These are phyloP conservation scores for Bos taurus DNA, from an alignment of 2,113 vertebrate species.

Conservation along the genomic window DNA sequence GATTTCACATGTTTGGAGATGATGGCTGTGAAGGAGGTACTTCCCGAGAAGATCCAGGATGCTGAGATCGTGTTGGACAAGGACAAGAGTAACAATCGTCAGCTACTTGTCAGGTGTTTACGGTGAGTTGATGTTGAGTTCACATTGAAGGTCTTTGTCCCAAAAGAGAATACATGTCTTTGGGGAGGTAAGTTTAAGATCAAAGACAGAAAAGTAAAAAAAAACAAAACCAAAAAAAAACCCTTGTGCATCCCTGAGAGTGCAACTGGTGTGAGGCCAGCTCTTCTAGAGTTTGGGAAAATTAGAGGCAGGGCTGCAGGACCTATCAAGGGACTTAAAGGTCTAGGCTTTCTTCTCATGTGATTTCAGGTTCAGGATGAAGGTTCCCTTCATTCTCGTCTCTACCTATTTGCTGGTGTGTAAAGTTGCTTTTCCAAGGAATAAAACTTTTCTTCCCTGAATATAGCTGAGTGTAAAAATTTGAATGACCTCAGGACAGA, in stretches of 20 bases:
- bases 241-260: not conserved
- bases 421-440: not conserved
- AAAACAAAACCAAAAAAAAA: not conserved
- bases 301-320: not conserved
- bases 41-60: accelerated
- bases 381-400: not conserved
- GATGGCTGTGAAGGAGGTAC: not conserved
- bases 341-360: not conserved
- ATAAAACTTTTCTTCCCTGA: not conserved
- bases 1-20: accelerated
- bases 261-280: not conserved
- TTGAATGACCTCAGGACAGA: not conserved
- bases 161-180: not conserved
- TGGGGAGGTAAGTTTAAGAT: not conserved
- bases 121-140: not conserved
- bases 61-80: accelerated
- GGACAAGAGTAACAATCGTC: accelerated
- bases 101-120: accelerated
- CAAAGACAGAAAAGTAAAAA: not conserved
- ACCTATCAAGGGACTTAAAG: not conserved
- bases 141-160: not conserved
- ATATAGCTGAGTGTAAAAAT: not conserved
- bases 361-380: not conserved
- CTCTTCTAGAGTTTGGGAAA: not conserved
- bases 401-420: not conserved